A percentile compares a stretch with the other conserved stretches of the same genome.
Conservation (phyloP, 2,888 invertebrate genomes). For the Corythucha ciliata region DNA sequence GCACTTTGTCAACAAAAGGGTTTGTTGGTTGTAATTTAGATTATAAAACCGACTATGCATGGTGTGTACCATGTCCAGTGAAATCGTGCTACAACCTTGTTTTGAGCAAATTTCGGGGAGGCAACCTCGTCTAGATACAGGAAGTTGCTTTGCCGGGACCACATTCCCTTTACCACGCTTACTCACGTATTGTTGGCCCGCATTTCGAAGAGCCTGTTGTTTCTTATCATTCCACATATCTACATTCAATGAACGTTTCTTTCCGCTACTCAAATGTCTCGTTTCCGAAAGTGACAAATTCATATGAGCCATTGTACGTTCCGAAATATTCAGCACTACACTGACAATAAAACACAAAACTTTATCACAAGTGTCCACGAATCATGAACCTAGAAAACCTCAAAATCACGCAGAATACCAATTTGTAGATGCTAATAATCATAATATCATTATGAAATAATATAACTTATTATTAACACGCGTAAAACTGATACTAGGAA, state of each 20-base stretch:
- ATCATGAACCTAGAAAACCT: conserved; percentile 1
- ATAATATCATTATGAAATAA: conserved; percentile 1
- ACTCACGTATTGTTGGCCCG: neutral
- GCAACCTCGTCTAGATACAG: neutral
- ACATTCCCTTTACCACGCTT: neutral
- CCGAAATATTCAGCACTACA: conserved; percentile 1
- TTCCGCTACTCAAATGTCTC: too few relatives aligned
- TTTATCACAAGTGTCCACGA: neutral
- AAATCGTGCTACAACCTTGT: conserved; percentile 1
- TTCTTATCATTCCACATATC: neutral
- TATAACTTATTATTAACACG: too few relatives aligned
- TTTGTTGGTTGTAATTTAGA: neutral
- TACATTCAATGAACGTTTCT: neutral
- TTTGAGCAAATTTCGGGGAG: too few relatives aligned
- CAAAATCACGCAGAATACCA: conserved; percentile 1
- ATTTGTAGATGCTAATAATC: conserved; percentile 1
- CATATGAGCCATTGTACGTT: conserved; percentile 1
- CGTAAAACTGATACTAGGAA: too few relatives aligned
- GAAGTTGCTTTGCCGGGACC: neutral
- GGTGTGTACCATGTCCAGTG: neutral
- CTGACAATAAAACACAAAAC: conserved; percentile 1
- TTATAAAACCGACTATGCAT: neutral
- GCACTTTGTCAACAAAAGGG: neutral
- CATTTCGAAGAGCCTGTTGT: conserved; percentile 8
- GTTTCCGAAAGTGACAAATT: too few relatives aligned